Conservation (phyloP, 2,888 invertebrate genomes). For the Polydrusus tereticollis region DNA sequence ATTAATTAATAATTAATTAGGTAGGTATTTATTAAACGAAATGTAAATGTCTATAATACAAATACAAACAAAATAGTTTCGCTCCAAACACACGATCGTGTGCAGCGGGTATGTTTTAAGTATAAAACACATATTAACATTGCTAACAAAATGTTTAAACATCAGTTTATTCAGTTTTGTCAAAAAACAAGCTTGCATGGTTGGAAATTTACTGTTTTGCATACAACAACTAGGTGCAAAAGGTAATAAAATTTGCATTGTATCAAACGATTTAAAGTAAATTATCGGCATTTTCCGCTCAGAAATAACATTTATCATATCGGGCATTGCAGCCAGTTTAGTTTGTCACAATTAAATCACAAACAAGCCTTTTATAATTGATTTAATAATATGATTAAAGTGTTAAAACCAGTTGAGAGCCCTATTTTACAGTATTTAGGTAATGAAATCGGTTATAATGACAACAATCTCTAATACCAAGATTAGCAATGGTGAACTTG, state of each 20-base stretch:
- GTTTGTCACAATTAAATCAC: no score
- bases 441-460: no score
- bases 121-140: conserved; percentile 1
- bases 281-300: neutral
- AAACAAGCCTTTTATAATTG: no score
- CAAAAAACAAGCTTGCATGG: conserved; percentile 79
- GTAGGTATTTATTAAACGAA: no score
- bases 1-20: no score
- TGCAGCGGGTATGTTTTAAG: neutral
- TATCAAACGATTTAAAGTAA: neutral
- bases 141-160: conserved; percentile 46
- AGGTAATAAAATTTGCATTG: conserved; percentile 65
- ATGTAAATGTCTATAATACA: neutral
- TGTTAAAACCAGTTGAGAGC: no score
- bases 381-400: no score
- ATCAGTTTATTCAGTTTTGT: conserved; percentile 71
- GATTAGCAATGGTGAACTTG: no score
- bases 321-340: no score
- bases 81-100: neutral
- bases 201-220: conserved; percentile 76
- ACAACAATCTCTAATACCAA: no score
- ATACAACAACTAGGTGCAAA: conserved; percentile 71
- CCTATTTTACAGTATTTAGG: no score
- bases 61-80: neutral
- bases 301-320: no score